Evolutionary conservation across 2,113 vertebrate species (phyloP), one percentile per base, ranked within the genome.

Genomic region (Pangasianodon hypophthalmus): DNA sequence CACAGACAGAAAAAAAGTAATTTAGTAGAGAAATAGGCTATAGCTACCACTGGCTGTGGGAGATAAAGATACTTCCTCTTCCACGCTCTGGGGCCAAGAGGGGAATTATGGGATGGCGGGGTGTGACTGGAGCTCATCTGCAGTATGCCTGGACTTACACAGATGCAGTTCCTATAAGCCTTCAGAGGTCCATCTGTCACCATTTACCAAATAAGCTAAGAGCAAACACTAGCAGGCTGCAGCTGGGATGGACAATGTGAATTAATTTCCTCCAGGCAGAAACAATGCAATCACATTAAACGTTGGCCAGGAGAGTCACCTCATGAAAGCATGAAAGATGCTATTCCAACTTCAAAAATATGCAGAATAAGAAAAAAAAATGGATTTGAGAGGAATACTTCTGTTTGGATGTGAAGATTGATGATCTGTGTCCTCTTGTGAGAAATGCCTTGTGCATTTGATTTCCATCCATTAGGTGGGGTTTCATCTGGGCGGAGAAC

Each of bases 61-160:
- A 91, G 87, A 92, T 89, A 90, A 89, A 90, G 64, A 82, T 58
- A 64, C 81, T 91, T 91, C 87, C 89, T 75, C 84, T 90, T 67
- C 56, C 62, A 87, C 85, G 88, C 89, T 90, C 90, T 85, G 88
- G 89, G 89, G 85, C 85, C 86, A 79, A 85, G 26, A 83, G 75
- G 79, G 87, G 89, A 91, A 90, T 86, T 91, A 90, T 91, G 90
- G 87, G 90, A 91, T 81, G 64, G 71, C 81, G 50, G 81, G 85
- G 81, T 90, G 87, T 88, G 92, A 86, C 85, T 77, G 48, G 86
- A 92, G 85, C 90, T 91, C 87, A 90, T 91, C 90, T 92, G 91
- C 52, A 90, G 85, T 90, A 88, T 89, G 88, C 73, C 88, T 88
- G 87, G 90, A 89, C 80, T 86, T 32, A 46, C 50, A 83, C 62